Percentiles rank a stretch among this genome's conserved stretches.
Conservation (phyloP, 2,797 vertebrate species). For the Moxostoma hubbsi region DNA sequence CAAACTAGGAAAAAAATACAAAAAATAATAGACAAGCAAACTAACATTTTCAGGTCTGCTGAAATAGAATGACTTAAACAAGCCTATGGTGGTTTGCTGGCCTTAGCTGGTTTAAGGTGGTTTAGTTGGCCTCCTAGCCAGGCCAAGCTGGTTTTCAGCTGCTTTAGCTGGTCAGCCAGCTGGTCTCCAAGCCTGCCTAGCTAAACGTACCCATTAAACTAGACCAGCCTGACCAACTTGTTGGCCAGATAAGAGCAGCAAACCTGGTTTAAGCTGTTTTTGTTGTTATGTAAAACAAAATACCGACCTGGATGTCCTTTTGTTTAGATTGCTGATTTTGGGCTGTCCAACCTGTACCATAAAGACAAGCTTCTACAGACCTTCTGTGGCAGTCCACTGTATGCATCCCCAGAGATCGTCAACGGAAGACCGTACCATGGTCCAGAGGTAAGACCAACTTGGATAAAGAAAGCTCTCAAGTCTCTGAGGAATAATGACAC, state of each 20-base stretch:
- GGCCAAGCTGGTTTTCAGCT: too few species aligned
- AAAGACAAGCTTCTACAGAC: conserved; percentile 98
- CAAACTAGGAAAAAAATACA: background rate
- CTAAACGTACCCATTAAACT: too few species aligned
- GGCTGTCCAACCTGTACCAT: conserved; percentile 96
- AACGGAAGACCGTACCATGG: conserved; percentile 96
- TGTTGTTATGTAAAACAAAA: background rate
- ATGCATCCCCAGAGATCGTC: conserved; percentile 98
- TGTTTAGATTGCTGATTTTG: conserved; percentile 95
- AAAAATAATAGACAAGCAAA: too few species aligned
- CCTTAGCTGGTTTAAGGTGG: too few species aligned
- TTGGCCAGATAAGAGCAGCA: background rate
- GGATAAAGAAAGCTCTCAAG: background rate
- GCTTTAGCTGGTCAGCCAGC: too few species aligned
- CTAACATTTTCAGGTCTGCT: too few species aligned
- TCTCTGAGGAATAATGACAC: background rate
- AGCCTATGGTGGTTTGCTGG: too few species aligned
- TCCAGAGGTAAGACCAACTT: conserved; percentile 85
- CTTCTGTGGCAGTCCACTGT: conserved; percentile 96
- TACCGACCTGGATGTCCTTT: background rate
- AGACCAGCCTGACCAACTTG: too few species aligned
- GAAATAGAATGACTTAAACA: too few species aligned
- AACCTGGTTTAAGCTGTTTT: conserved; percentile 11
- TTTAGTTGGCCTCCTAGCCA: too few species aligned
- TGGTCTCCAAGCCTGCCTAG: too few species aligned